Conservation (phyloP, 2,113 vertebrate species). For the Malurus melanocephalus region DNA sequence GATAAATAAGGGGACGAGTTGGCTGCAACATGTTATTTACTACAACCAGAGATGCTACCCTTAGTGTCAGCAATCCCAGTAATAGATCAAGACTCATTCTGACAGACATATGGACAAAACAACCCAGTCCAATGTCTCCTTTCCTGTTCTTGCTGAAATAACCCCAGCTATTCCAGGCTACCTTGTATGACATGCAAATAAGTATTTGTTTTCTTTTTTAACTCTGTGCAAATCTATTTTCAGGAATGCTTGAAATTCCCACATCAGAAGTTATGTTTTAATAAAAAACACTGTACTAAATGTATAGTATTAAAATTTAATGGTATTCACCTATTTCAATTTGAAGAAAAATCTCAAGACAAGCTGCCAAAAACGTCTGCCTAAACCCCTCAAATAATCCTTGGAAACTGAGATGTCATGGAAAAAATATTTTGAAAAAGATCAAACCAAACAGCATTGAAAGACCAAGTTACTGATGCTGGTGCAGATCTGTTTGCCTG, state of each 20-base stretch:
- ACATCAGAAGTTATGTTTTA: background rate
- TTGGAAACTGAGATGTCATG: background rate
- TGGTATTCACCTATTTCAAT: background rate
- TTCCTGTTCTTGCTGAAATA: background rate
- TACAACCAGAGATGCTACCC: background rate
- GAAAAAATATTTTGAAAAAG: background rate
- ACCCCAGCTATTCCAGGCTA: background rate
- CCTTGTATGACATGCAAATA: background rate
- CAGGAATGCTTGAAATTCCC: background rate
- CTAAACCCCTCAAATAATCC: background rate
- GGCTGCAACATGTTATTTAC: background rate
- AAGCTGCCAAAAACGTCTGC: background rate
- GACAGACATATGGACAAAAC: background rate
- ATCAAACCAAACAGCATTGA: background rate
- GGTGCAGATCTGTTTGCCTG: background rate
- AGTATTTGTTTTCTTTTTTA: background rate
- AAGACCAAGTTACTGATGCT: background rate
- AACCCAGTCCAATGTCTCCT: background rate
- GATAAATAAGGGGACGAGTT: background rate
- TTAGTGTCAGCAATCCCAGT: background rate
- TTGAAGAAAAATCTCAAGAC: background rate
- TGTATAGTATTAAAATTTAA: background rate
- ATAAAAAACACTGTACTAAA: background rate
- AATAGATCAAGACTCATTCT: background rate
- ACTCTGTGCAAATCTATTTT: background rate